Base-by-base conservation (phyloP, 1,140 invertebrate genomes). In the Aphis craccivora region DNA sequence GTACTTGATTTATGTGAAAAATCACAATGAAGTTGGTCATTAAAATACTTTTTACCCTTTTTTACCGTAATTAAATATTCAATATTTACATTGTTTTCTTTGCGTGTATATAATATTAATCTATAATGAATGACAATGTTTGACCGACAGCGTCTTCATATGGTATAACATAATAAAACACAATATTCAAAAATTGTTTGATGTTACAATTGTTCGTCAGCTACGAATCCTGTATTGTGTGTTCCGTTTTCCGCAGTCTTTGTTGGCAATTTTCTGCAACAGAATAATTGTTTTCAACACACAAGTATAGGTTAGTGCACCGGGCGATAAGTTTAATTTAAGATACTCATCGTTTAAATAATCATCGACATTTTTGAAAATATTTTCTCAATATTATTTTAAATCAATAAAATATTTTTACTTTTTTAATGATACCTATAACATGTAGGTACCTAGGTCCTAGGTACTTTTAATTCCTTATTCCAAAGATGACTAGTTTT, bases 201-300 rank as follows among this genome's bases (percentile, higher is more conserved):
- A 20, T 86, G 40, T 55, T 86, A 93, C 35, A 93, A 55, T 53
- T 93, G 81, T 55, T 93, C 91, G 18, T 93, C 91, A 23, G 48
- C 23, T 25, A 86, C 81, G 23, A 93, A 93, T 37, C 37, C 81
- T 25, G 48, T 11, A 86, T 93, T 93, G 30, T 81, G 48, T n/a
- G 81, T 55, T 30, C 91, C 91, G 8, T 83, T 92, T 83, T 30
- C n/a, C 20, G 45, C 8, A 40, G 37, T 43, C 53, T 60, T 90
- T 20, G 35, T 14, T 22, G 37, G 25, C 14, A 35, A 43, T 90
- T 90, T 90, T 18, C 89, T 90, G 55, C 30, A 90, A 90, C 18
- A n/a, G 23, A 51, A 53, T 37, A 88, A 22, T 88, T 2, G 20
- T 51, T 88, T 22, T 88, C 22, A 86, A 45, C 40, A 86, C 37